Base-by-base conservation (phyloP, 2,888 invertebrate genomes). In the Pyrochroa serraticornis region DNA sequence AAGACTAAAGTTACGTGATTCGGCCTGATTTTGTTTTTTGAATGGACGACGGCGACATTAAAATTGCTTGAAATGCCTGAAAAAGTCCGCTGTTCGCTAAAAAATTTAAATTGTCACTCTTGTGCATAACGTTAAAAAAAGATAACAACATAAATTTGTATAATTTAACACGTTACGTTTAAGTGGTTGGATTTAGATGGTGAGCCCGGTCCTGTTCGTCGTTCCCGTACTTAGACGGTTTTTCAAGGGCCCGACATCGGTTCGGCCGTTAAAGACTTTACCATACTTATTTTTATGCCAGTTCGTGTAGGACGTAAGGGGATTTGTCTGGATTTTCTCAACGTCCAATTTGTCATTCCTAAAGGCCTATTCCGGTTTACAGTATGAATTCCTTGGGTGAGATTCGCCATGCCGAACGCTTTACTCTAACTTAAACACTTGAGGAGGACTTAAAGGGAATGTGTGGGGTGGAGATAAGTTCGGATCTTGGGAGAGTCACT, bases 321-420 rank as follows among this genome's bases (percentile, higher is more conserved):
- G 66, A 67, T 67, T 69, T 66, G 63, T 64, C 61, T 58, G 65
- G 67, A 63, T 69, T 67, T 66, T 38, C 58, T 55, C 44, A 54
- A 65, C 58, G 67, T 64, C 65, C 67, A 67, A 69, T 69, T 67
- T 69, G 66, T 69, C 69, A 69, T 69, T 67, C 51, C 35, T 10
- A 38, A 49, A 42, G 54, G 48, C 41, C 49, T 43, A n/a, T 32
- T 5, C 22, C 22, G 22, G 22, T 22, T 22, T 22, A 22, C 32
- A 48, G 45, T 46, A 45, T 42, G 51, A 51, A 51, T 51, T 42
- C 51, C 37, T 43, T 31, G 43, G 10, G 46, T 33, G 46, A 46
- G 46, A 53, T 53, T 53, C 46, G 35, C 44, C 52, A 37, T 22
- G 44, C 50, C 30, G 35, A 42, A 50, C 42, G 42, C 35, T 43